Evolutionary conservation across 2,888 invertebrate species (phyloP), one percentile per base, ranked within the genome.

Genomic region (Meteorus colon): DNA sequence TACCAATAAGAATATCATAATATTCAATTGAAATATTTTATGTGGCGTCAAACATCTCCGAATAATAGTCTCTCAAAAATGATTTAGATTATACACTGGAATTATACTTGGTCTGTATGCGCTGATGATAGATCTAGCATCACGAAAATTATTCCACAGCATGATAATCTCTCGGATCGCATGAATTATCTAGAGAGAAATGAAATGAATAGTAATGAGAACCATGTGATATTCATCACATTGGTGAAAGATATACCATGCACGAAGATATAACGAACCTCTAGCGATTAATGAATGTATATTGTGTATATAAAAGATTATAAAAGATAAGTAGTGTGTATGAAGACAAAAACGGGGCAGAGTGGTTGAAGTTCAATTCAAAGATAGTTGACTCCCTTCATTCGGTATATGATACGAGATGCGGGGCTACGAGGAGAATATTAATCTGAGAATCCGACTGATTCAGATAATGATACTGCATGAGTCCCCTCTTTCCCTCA

Each of bases 391-490:
- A 34, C 34, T 29, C 24, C 24, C 3, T 48, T 29, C 14, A 45
- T 6, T 27, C 45, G 41, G 14, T 48, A 27, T 59, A 27, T 27
- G 14, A 37, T 71, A 2, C 8, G 37, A n/a, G 31, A 45, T 48
- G 31, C 5, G 29, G 60, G 27, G 16, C 19, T 14, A 19, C 10
- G 34, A n/a, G 48, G 24, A 60, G 63, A 19, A 55, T 55, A 76
- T 82, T 82, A 78, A 80, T 81, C 82, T 19, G 78, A 80, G 78
- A 80, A 81, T 81, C 79, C 80, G 80, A 76, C 73, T 62, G 66
- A 77, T 76, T 65, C 76, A 77, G 79, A 81, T 78, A 79, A 65
- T 77, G 66, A 69, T 77, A 81, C 83, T 82, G 80, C 81, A 82
- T 82, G 82, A 84, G 24, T 24, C 24, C 24, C 24, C 24, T 81